Conservation (phyloP, 2,888 invertebrate species). For the Hedya salicella region DNA sequence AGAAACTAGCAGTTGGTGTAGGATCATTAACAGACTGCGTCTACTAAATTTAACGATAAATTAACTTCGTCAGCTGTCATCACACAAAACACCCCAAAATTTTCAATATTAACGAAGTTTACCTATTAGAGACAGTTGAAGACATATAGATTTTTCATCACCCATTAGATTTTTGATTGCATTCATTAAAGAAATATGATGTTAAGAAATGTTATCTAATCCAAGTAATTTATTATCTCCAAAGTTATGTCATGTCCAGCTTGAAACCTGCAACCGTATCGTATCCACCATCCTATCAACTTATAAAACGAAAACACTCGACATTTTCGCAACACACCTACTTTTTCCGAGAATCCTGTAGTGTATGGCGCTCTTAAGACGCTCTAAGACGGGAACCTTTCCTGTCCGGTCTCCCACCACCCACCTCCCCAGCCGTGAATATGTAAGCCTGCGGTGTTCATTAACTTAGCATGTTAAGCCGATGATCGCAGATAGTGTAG, state of each 20-base stretch:
- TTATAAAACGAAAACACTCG: slow-evolving; percentile 29
- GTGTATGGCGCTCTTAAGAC: slow-evolving; percentile 58
- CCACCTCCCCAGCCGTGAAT: slow-evolving; percentile 54
- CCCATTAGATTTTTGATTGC: no score
- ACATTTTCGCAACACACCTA: slow-evolving; percentile 27
- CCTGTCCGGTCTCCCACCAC: slow-evolving; percentile 47
- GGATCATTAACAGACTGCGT: no score
- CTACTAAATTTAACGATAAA: no score
- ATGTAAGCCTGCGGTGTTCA: slow-evolving; percentile 72
- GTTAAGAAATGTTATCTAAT: no score
- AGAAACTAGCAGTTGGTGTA: no score
- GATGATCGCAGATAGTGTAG: slow-evolving; percentile 67
- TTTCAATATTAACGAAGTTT: no score
- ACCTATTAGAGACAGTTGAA: no score
- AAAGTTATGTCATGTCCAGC: neutral
- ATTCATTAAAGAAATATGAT: no score
- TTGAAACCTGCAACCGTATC: neutral
- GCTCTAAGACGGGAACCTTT: slow-evolving; percentile 48
- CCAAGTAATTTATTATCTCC: neutral
- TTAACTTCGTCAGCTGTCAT: no score
- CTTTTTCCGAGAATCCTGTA: slow-evolving; percentile 38
- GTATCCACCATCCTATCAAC: slow-evolving; percentile 16
- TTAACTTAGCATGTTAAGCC: slow-evolving; percentile 78
- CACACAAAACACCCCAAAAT: no score
- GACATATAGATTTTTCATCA: no score